Base-by-base conservation (phyloP, 1,140 invertebrate species). In the Temnothorax curvispinosus region DNA sequence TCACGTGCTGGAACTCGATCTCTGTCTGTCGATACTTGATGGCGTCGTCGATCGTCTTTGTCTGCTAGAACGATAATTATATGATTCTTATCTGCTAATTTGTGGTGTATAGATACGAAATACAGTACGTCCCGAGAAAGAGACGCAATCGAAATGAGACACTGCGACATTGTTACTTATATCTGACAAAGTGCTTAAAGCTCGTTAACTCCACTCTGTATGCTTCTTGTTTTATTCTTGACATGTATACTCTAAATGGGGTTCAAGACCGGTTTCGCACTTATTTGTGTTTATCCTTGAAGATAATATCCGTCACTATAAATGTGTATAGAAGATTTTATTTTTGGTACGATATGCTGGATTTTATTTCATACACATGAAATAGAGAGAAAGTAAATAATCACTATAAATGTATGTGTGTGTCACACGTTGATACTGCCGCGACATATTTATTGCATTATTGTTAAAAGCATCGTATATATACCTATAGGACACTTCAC, bases 401-500 rank as follows among this genome's bases (percentile, higher is more conserved):
- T 74, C 18, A 11, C 15, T 72, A 6, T 18, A 54, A 54, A 5
- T 18, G 38, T 27, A 27, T 27, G 27, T 27, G 27, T 27, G 27
- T 41, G 32, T 38, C 11, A 52, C 4, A 21, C 27, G 56, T 44
- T 44, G 41, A 27, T 38, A 38, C 41, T 58, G 35, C 15, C 18
- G 35, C 11, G 50, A 11, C 32, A 62, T 32, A 62, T 77, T 75
- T 84, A 50, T 84, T 60, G 58, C 50, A n/a, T 58, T 32, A 11
- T 87, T 47, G 65, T 77, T 74, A 81, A 81, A 89, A 76, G 60
- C 67, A 69, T 71, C 56, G 8, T 11, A 8, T 38, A n/a, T n/a
- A 54, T 54, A 27, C 3, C 32, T 50, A 35, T 38, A n/a, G n/a
- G n/a, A 41, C 3, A 41, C 65, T 77, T 77, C 9, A 69, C 11